Evolutionary conservation across 2,797 vertebrate species (phyloP).

Genomic region (Esox masquinongy): DNA sequence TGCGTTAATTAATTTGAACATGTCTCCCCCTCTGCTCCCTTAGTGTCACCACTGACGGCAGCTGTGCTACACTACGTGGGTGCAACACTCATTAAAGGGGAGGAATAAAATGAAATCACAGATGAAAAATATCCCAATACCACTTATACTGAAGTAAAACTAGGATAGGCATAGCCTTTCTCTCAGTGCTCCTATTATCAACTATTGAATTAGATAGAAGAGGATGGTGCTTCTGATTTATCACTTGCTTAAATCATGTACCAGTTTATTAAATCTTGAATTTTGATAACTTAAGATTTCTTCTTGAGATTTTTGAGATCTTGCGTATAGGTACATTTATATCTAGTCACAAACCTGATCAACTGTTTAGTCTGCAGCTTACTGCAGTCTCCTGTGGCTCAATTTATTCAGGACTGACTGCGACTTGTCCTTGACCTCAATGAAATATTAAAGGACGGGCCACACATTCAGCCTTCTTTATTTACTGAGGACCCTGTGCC

Average conservation of each 20-base stretch:
- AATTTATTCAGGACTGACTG: slow-evolving; percentile 41
- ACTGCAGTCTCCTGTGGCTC: slow-evolving; percentile 36
- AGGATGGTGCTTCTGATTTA: slow-evolving; percentile 41
- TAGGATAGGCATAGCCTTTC: slow-evolving; percentile 42
- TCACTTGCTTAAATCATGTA: slow-evolving; percentile 39
- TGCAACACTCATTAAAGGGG: slow-evolving; percentile 41
- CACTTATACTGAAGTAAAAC: slow-evolving; percentile 53
- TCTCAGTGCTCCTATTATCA: slow-evolving; percentile 27
- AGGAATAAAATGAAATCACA: slow-evolving; percentile 24
- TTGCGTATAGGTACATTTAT: neutral
- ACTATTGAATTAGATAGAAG: slow-evolving; percentile 30
- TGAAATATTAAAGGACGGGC: slow-evolving; percentile 49
- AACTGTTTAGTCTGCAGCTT: slow-evolving; percentile 38
- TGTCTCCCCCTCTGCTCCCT: slow-evolving; percentile 48
- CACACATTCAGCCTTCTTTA: slow-evolving; percentile 12
- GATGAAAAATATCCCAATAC: slow-evolving; percentile 54
- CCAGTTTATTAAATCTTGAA: neutral
- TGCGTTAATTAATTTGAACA: slow-evolving; percentile 61
- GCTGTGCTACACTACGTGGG: slow-evolving; percentile 45
- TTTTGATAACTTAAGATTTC: neutral
- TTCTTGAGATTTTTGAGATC: neutral
- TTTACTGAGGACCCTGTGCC: slow-evolving; percentile 27
- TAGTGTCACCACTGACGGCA: slow-evolving; percentile 53
- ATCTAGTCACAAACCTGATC: neutral
- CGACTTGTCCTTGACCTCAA: slow-evolving; percentile 56